Evolutionary conservation across 2,797 vertebrate species (phyloP), one percentile per base, ranked within the genome.

Genomic region (Champsocephalus gunnari): DNA sequence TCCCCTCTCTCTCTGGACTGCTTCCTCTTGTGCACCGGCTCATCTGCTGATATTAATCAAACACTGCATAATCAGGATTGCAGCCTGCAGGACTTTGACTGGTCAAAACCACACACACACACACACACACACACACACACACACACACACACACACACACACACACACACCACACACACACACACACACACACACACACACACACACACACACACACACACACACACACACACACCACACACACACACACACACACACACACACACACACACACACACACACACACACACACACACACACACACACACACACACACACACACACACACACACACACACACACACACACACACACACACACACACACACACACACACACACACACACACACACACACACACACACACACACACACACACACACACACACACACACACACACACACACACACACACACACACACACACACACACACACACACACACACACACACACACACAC

Each of bases 41-140:
- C 87, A 90, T 93, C 82, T 86, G 72, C 86, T 81, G 60, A 78
- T 89, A 72, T 84, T 91, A 89, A 92, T 91, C 82, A 92, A 91
- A 89, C 77, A 63, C 84, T 79, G 85, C 80, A 92, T 91, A 87
- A 92, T 91, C 87, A 73, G 84, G 83, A 91, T 86, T 87, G 86
- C 77, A 85, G 89, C 90, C 81, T 84, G 81, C 71, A 79, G 73
- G 71, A 77, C 83, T 89, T 76, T 28, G 58, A 74, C 69, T 80
- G 55, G 72, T 78, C 55, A 78, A 67, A 50, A 60, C 70, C 70
- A 80, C 74, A 76, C 47, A 63, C 24, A 24, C 24, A 24, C 24
- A 24, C 24, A 24, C 24, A 24, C 24, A 24, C 24, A 24, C 24
- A 28, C 24, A 28, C 24, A 28, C 24, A 24, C 24, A 24, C 24